phyloP scores from a whole-genome alignment of 2,888 invertebrate species.

The Papilio demoleus region DNA sequence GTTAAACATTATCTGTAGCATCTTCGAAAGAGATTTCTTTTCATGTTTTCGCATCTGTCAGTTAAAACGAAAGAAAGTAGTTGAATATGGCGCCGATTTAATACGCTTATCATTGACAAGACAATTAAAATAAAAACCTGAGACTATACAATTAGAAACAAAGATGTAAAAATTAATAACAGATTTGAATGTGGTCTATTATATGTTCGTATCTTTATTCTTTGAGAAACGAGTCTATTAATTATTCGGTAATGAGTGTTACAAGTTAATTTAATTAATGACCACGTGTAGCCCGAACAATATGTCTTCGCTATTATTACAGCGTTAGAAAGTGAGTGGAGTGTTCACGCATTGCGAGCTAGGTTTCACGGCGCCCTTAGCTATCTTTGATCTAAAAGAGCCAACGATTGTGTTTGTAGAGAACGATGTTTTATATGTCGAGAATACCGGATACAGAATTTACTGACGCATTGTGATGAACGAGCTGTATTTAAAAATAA shows the following conservation, averaged over 20 bases:
- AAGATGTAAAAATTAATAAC: neutral
- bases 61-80: constrained; percentile 20
- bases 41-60: constrained; percentile 23
- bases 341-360: constrained; percentile 28
- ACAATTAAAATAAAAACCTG: constrained; percentile 4
- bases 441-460: neutral
- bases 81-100: neutral
- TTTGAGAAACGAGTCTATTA: constrained; percentile 63
- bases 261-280: constrained; percentile 73
- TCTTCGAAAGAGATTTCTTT: constrained; percentile 35
- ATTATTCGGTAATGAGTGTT: constrained; percentile 68
- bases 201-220: constrained; percentile 74
- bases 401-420: constrained; percentile 13
- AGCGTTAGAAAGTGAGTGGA: constrained; percentile 68
- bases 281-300: constrained; percentile 62
- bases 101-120: neutral
- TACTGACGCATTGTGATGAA: too few relatives aligned
- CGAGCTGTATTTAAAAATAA: too few relatives aligned
- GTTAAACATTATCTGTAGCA: constrained; percentile 27
- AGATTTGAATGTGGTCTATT: constrained; percentile 49
- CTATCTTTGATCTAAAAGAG: constrained; percentile 33
- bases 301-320: constrained; percentile 61
- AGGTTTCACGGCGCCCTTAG: constrained; percentile 38
- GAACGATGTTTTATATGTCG: constrained; percentile 1
- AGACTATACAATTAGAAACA: neutral